phyloP scores from a whole-genome alignment of 92 coral and sea anemone species.

The Zoanthus sansibaricus region DNA sequence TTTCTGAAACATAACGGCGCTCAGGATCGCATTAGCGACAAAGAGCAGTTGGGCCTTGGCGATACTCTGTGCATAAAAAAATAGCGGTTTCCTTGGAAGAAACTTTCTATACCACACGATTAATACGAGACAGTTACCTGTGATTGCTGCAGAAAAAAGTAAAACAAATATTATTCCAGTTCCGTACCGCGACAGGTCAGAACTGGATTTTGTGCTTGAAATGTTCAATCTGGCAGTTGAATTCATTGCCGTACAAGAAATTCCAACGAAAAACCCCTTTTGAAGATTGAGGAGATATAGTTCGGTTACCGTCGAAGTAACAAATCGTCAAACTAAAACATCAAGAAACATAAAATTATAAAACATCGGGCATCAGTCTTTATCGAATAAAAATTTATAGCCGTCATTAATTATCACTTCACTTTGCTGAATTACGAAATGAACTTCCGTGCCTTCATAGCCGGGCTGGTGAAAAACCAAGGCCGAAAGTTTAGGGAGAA shows the following conservation, averaged over 20 bases:
- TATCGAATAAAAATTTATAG: too few relatives aligned
- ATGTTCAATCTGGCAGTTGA: not conserved
- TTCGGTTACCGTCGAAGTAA: too few relatives aligned
- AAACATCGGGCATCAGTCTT: too few relatives aligned
- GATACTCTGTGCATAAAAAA: not conserved
- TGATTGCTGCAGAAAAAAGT: not conserved
- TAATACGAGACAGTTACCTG: not conserved
- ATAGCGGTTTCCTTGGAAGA: conserved; percentile 2
- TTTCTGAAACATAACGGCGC: not conserved
- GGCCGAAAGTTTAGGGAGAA: too few relatives aligned
- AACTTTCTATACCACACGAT: not conserved
- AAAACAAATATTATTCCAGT: not conserved
- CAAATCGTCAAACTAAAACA: too few relatives aligned
- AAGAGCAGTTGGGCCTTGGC: not conserved
- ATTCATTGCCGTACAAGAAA: not conserved
- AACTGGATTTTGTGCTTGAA: not conserved
- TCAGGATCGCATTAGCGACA: not conserved
- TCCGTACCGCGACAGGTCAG: not conserved
- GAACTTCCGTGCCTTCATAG: too few relatives aligned
- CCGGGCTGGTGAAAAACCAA: too few relatives aligned
- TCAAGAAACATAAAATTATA: too few relatives aligned
- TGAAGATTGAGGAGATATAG: too few relatives aligned
- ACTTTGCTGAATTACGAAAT: too few relatives aligned
- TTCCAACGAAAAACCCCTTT: too few relatives aligned
- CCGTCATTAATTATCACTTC: too few relatives aligned